phyloP scores from a whole-genome alignment of 1,140 invertebrate genomes.

The Leptinotarsa lineolata region DNA sequence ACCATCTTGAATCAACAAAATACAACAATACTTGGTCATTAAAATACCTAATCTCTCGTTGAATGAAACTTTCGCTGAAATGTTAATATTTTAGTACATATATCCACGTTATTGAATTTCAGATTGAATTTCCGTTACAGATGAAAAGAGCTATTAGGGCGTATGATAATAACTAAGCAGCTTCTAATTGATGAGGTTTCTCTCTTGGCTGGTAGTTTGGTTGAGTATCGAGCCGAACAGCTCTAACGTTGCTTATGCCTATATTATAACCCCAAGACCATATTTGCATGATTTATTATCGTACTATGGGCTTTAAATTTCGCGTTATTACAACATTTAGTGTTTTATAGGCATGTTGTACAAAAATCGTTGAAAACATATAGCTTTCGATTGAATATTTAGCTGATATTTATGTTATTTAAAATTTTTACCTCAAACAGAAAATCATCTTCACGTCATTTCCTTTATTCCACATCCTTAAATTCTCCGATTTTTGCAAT shows the following conservation, averaged over 20 bases:
- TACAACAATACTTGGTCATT: no score
- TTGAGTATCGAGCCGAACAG: conserved; percentile 35
- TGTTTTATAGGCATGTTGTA: conserved; percentile 51
- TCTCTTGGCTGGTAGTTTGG: conserved; percentile 29
- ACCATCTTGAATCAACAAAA: no score
- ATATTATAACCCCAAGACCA: conserved; percentile 53
- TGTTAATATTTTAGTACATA: no score
- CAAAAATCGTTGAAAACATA: conserved; percentile 51
- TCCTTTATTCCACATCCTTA: not conserved
- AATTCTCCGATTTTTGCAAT: not conserved
- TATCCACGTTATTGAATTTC: no score
- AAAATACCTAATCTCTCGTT: no score
- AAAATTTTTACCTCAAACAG: no score
- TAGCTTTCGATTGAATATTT: conserved; percentile 26
- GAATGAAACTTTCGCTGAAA: no score
- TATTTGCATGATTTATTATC: conserved; percentile 54
- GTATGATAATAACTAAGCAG: conserved; percentile 25
- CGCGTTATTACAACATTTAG: conserved; percentile 56
- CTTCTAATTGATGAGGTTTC: conserved; percentile 38
- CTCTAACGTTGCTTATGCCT: conserved; percentile 37
- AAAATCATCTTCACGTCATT: not conserved
- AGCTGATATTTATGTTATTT: not conserved
- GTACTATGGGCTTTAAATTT: conserved; percentile 54
- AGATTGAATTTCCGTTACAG: not conserved
- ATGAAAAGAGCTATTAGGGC: conserved; percentile 17